Base-by-base conservation (phyloP, 1,140 invertebrate species). In the Trypoxylus dichotomus region DNA sequence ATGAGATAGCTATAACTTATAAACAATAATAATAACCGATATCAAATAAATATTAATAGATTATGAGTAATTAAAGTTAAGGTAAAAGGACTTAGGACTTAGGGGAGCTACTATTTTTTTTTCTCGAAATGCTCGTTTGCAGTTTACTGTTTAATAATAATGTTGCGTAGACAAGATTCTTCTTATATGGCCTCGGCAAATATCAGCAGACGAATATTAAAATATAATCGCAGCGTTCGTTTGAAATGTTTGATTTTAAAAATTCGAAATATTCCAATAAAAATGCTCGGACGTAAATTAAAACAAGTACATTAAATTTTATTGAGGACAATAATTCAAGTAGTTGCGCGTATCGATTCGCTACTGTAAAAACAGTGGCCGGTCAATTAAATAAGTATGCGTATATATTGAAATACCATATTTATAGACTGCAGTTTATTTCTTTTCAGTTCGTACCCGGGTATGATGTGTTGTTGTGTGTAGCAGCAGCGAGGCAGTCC, bases 341-440 rank as follows among this genome's bases (percentile, higher is more conserved):
- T 68, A 21, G 60, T 68, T 68, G 47, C 19, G 21, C 60, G 60
- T 68, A 68, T 68, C 60, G 41, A 74, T 74, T 74, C 72, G 41
- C n/a, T 42, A 19, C 19, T 43, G 72, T 74, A 74, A 74, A 74
- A 74, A 74, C 72, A 74, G 41, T 74, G 72, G 72, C 27, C 72
- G 72, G 29, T 74, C 72, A 74, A 74, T 74, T 74, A 74, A 74
- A 74, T 74, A 74, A 74, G 41, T 74, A 74, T 74, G 72, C 41
- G 72, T 41, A 74, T 74, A 74, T 74, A 74, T 74, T 74, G 72
- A 74, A 74, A 74, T 74, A 24, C 72, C 72, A 74, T 74, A 74
- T 74, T 74, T 74, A 74, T 74, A 74, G 72, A 74, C 72, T 74
- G 41, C 72, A 74, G 72, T 74, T 74, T 74, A 42, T 74, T 74